A percentile compares a stretch with the other conserved stretches of the same genome.
These are phyloP conservation scores for Tachuris rubrigastra DNA, from an alignment of 2,113 vertebrate genomes.

Conservation along the genomic window DNA sequence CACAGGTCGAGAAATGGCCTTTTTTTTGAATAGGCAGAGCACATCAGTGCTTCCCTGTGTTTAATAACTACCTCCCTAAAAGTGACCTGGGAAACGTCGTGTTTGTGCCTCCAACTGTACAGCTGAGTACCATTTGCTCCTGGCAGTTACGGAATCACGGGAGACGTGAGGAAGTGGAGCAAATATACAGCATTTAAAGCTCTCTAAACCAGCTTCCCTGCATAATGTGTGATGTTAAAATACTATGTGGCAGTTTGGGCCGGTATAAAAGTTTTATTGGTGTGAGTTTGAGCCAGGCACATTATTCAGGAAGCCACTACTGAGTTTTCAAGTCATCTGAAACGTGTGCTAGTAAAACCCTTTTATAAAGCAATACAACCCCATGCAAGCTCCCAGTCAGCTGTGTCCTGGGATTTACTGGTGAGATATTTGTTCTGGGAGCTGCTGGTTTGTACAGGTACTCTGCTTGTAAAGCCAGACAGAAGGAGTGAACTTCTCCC, in stretches of 20 bases:
- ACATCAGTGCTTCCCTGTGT: background rate
- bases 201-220: background rate
- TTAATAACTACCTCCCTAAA: background rate
- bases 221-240: background rate
- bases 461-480: background rate
- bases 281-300: background rate
- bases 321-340: background rate
- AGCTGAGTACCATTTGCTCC: background rate
- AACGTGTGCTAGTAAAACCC: background rate
- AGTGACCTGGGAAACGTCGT: background rate
- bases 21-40: background rate
- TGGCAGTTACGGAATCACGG: background rate
- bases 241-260: conserved; percentile 9
- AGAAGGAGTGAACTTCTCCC: background rate
- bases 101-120: background rate
- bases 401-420: background rate
- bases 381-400: background rate
- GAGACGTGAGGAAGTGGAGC: background rate
- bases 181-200: background rate
- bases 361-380: background rate
- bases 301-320: background rate
- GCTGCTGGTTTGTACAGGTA: background rate
- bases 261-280: background rate
- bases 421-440: background rate
- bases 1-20: background rate